Evolutionary conservation across 2,797 vertebrate species (phyloP).

Genomic region (Ibycter americanus): DNA sequence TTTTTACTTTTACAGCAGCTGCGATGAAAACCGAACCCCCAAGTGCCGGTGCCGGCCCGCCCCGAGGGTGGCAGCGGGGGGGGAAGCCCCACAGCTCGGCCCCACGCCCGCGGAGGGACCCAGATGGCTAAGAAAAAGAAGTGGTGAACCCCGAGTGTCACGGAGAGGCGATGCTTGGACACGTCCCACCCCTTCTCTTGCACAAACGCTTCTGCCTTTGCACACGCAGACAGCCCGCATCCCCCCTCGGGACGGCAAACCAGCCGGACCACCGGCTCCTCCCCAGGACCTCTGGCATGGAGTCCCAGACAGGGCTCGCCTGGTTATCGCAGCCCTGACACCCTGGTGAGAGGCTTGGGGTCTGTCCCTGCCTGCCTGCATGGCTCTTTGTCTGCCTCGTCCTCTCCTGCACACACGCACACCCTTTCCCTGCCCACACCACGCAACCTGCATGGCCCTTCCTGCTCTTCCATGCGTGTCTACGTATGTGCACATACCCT

Average conservation of each 20-base stretch:
- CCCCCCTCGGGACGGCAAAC: rapidly evolving
- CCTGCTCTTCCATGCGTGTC: not conserved
- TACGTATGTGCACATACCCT: rapidly evolving
- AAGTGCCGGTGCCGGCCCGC: rapidly evolving
- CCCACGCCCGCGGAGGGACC: not conserved
- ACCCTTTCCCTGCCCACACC: rapidly evolving
- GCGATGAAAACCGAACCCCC: not conserved
- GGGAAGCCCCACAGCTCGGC: not conserved
- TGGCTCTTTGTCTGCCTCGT: not conserved
- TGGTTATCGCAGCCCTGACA: not conserved
- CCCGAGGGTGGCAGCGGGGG: not conserved
- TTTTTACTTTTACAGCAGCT: not conserved
- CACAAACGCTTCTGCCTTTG: not conserved
- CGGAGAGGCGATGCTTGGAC: not conserved
- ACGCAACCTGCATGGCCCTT: not conserved
- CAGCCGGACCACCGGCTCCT: not conserved
- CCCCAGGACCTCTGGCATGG: not conserved
- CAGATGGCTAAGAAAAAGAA: not conserved
- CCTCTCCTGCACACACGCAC: not conserved
- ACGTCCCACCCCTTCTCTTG: not conserved
- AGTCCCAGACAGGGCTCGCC: not conserved
- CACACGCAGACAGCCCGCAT: rapidly evolving
- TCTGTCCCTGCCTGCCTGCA: not conserved
- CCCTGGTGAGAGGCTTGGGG: not conserved
- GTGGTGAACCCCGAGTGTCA: rapidly evolving